Conservation (phyloP, 2,797 vertebrate genomes). For the Adrianichthys oophorus region DNA sequence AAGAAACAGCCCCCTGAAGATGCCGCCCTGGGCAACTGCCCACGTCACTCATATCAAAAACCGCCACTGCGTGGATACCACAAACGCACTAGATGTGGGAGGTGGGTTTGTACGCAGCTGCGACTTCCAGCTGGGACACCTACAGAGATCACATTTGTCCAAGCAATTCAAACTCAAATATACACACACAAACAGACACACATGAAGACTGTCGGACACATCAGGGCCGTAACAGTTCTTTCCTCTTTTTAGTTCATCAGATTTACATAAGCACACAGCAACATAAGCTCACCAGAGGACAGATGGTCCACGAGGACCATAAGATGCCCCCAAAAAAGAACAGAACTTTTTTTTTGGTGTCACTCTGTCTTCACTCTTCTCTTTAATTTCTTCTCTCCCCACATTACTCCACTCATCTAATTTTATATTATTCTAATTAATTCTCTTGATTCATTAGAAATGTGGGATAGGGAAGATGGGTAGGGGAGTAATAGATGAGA, state of each 20-base stretch:
- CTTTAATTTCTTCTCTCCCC: background rate
- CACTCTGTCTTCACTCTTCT: constrained; percentile 2
- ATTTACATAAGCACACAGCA: background rate
- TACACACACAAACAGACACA: too few relatives aligned
- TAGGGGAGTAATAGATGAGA: constrained; percentile 41
- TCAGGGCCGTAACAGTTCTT: background rate
- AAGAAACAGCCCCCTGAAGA: too few relatives aligned
- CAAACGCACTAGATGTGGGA: too few relatives aligned
- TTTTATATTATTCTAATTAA: constrained; percentile 60
- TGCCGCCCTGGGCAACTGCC: too few relatives aligned
- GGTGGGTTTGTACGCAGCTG: too few relatives aligned
- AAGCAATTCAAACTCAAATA: too few relatives aligned
- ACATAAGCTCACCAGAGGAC: background rate
- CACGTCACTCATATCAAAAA: too few relatives aligned
- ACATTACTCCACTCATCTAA: constrained; percentile 35
- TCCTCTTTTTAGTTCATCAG: constrained; percentile 1
- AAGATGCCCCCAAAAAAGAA: constrained; percentile 21
- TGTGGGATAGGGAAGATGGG: constrained; percentile 24
- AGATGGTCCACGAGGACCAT: constrained; percentile 2
- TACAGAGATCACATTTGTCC: too few relatives aligned
- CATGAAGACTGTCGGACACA: background rate
- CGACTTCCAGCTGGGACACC: too few relatives aligned
- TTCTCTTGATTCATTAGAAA: constrained; percentile 61
- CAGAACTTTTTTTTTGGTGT: constrained; percentile 12
- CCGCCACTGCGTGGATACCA: too few relatives aligned